Evolutionary conservation across 2,797 vertebrate species (phyloP).

Genomic region (Crocodylus rhombifer): DNA sequence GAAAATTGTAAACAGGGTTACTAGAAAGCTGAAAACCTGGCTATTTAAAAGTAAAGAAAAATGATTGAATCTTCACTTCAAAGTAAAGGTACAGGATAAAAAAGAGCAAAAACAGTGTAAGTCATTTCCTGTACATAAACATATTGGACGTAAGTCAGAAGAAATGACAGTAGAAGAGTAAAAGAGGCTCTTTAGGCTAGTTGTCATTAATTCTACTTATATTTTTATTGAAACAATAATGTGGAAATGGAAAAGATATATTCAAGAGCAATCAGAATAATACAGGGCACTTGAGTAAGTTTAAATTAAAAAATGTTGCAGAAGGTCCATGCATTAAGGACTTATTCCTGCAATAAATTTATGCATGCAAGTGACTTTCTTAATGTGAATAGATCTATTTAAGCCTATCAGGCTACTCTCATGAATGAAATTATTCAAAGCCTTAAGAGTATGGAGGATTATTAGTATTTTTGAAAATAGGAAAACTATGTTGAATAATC

Average conservation of each 20-base stretch:
- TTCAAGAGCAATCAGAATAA: background rate
- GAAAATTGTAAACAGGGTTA: background rate
- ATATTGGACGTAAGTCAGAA: background rate
- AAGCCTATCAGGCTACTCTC: background rate
- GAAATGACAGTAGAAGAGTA: background rate
- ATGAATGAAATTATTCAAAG: background rate
- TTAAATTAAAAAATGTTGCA: background rate
- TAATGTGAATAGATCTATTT: background rate
- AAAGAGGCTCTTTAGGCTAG: background rate
- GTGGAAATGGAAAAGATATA: background rate
- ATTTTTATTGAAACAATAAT: background rate
- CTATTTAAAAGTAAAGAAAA: background rate
- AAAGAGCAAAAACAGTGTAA: background rate
- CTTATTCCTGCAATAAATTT: background rate
- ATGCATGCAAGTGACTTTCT: background rate
- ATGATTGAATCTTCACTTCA: background rate
- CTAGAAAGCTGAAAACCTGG: background rate
- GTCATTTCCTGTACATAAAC: background rate
- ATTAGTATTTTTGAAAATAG: background rate
- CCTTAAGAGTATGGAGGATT: background rate
- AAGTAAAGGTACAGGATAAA: background rate
- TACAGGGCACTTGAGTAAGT: background rate
- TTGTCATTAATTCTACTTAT: background rate
- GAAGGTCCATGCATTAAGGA: background rate
- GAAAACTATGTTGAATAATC: background rate